Evolutionary conservation across 2,888 invertebrate genomes (phyloP).

Genomic region (Melinopterus prodromus): DNA sequence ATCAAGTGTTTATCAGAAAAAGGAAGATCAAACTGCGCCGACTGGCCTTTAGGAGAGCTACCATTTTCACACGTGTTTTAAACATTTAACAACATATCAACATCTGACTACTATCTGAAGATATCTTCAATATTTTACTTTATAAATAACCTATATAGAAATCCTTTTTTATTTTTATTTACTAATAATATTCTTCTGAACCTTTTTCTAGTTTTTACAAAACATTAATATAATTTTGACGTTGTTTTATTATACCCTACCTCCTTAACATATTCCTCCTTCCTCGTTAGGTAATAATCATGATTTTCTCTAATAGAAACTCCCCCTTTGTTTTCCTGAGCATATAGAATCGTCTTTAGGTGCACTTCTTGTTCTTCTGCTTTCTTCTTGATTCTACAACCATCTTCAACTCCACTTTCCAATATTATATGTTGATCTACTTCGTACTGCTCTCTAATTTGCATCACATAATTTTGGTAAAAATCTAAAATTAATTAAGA

Average conservation of each 20-base stretch:
- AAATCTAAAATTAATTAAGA: constrained; percentile 46
- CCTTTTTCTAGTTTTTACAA: too few species aligned
- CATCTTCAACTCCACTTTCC: constrained; percentile 65
- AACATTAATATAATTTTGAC: too few species aligned
- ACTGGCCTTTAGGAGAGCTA: constrained; percentile 70
- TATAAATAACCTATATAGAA: too few species aligned
- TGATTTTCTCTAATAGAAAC: constrained; percentile 52
- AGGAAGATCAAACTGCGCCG: constrained; percentile 77
- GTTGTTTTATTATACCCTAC: constrained; percentile 51
- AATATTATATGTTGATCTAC: constrained; percentile 65
- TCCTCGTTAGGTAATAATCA: constrained; percentile 58
- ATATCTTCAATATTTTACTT: neutral
- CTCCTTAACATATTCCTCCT: constrained; percentile 63
- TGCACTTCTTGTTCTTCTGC: constrained; percentile 59
- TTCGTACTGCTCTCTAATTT: constrained; percentile 60
- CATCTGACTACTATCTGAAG: neutral
- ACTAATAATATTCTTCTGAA: too few species aligned
- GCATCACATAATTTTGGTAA: constrained; percentile 64
- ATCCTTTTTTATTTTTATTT: too few species aligned
- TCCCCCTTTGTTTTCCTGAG: constrained; percentile 52
- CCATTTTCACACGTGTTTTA: constrained; percentile 52
- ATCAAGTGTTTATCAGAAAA: constrained; percentile 75
- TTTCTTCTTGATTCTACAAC: constrained; percentile 59
- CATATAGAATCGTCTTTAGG: constrained; percentile 57
- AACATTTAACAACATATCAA: neutral